These are phyloP conservation scores for Himalopsyche anomala DNA, from an alignment of 2,888 invertebrate genomes.

Conservation along the genomic window DNA sequence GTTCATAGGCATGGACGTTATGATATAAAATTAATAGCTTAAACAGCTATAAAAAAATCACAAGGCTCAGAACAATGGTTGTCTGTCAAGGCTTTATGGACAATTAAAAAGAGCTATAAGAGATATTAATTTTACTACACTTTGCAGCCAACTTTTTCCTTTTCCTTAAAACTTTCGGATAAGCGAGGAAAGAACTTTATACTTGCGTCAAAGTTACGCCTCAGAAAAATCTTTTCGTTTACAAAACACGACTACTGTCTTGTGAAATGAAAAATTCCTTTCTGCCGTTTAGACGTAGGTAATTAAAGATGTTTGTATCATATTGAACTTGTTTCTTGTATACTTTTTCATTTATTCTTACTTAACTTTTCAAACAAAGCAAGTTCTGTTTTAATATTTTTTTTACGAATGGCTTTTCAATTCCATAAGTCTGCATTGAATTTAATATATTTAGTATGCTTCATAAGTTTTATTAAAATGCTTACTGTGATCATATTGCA, in stretches of 20 bases:
- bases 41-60: no score
- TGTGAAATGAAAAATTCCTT: background rate
- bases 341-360: background rate
- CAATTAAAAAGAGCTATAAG: slow-evolving; percentile 56
- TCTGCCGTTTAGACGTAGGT: background rate
- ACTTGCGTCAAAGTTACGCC: background rate
- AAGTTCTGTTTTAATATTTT: background rate
- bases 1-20: no score
- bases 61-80: background rate
- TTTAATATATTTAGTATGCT: no score
- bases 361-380: background rate
- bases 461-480: no score
- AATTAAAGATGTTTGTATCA: slow-evolving; percentile 15
- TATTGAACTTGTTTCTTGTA: background rate
- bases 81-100: background rate
- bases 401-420: no score
- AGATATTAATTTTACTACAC: slow-evolving; percentile 59
- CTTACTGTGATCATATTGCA: no score
- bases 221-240: slow-evolving; percentile 43
- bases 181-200: slow-evolving; percentile 33
- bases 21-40: no score
- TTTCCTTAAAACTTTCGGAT: slow-evolving; percentile 45
- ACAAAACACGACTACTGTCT: background rate
- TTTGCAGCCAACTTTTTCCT: slow-evolving; percentile 55
- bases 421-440: no score